Evolutionary conservation across 2,888 invertebrate species (phyloP), one percentile per base, ranked within the genome.

Genomic region (Gerosis bhagava): DNA sequence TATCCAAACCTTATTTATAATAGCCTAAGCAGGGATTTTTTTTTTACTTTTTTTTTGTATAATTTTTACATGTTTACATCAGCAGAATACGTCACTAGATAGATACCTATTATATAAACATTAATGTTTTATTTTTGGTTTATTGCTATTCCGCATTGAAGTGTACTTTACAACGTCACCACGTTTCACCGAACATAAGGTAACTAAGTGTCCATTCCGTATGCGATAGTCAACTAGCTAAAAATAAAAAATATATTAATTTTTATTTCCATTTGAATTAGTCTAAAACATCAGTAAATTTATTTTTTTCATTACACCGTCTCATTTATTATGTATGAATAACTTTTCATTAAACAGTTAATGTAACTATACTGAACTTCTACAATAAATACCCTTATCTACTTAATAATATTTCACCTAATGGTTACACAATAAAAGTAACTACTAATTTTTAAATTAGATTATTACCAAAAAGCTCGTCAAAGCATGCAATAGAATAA

Each of bases 381-480:
- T 87, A 88, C 81, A 84, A 87, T 87, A 86, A 86, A 87, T 88
- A 87, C 84, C 86, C 87, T 86, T 87, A 87, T 66, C 87, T 88
- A 88, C 57, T 74, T 76, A 76, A 79, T 69, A 68, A 64, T 86
- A 84, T n/a, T 76, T 81, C 65, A 73, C 72, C 88, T 88, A 88
- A 83, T 57, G 84, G 83, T 87, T 88, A 87, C 77, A 86, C 79
- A 83, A 77, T 86, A 70, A 84, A 83, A 80, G 77, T 87, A 83
- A 80, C 84, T 87, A 83, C 83, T 81, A 82, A 76, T 71, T 79
- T 77, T 84, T 81, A 83, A 84, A 86, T 83, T 83, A 88, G 81
- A 83, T 86, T 87, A 88, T 84, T 86, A 83, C 87, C 86, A 81
- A 86, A 87, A 89, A 89, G 89, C 89, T 89, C 89, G 84, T 89